phyloP scores from a whole-genome alignment of 2,888 invertebrate genomes.

The Tipula lateralis region DNA sequence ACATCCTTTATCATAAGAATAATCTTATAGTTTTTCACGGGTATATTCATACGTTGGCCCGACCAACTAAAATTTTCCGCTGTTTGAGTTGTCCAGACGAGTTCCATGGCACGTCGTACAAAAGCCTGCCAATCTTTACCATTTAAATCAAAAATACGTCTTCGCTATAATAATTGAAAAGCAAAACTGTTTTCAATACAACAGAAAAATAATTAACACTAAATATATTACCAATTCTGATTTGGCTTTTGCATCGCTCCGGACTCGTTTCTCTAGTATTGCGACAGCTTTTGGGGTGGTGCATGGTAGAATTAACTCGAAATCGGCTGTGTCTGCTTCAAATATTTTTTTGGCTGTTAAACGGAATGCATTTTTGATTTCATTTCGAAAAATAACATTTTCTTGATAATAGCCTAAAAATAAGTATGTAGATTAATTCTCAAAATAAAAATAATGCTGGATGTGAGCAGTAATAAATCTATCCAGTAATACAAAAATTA shows the following conservation, averaged over 20 bases:
- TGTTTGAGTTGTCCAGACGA: not conserved
- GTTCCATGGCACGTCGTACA: not conserved
- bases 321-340: constrained; percentile 16
- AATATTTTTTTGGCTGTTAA: constrained; percentile 11
- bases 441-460: not conserved
- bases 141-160: not conserved
- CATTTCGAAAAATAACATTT: constrained; percentile 26
- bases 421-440: too few relatives aligned
- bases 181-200: too few relatives aligned
- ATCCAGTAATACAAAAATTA: not conserved
- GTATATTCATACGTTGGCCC: not conserved
- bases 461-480: not conserved
- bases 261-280: not conserved
- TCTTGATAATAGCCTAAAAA: not conserved
- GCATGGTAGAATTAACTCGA: not conserved
- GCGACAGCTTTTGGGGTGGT: not conserved
- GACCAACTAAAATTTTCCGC: not conserved
- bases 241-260: not conserved
- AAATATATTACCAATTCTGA: not conserved
- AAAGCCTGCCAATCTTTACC: not conserved
- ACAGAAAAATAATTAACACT: too few relatives aligned
- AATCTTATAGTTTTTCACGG: not conserved
- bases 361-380: constrained; percentile 3
- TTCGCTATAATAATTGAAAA: not conserved
- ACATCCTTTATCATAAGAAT: not conserved